A percentile compares a stretch with the other conserved stretches of the same genome.
Evolutionary conservation across 2,113 vertebrate species (phyloP).

Genomic region (Piprites chloris): DNA sequence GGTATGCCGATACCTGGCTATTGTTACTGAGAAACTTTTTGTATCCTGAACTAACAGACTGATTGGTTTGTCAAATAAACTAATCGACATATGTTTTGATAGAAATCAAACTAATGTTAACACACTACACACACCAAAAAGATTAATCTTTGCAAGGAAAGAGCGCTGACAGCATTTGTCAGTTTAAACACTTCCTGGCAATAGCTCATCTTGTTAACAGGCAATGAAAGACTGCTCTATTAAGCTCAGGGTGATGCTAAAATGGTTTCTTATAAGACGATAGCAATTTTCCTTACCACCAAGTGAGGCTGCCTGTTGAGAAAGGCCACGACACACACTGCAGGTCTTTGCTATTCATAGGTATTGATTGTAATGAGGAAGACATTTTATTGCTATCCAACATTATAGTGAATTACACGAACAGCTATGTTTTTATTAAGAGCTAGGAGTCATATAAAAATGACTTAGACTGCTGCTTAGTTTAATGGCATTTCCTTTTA

Average conservation of each 20-base stretch:
- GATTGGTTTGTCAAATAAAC: constrained; percentile 8
- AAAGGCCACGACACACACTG: constrained; percentile 61
- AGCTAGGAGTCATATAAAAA: constrained; percentile 27
- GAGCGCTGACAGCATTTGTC: constrained; percentile 52
- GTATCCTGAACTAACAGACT: not conserved
- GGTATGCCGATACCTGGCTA: not conserved
- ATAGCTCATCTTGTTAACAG: constrained; percentile 70
- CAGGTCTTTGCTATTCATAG: constrained; percentile 74
- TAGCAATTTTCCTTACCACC: constrained; percentile 69
- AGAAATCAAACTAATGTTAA: constrained; percentile 47
- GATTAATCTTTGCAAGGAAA: not conserved
- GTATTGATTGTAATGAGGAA: constrained; percentile 75
- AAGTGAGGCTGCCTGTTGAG: constrained; percentile 67
- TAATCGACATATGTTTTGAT: not conserved
- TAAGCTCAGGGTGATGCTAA: constrained; percentile 55
- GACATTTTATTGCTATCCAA: constrained; percentile 50
- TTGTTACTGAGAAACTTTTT: not conserved
- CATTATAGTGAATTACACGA: not conserved
- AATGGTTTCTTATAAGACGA: constrained; percentile 46
- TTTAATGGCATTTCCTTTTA: constrained; percentile 20
- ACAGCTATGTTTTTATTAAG: constrained; percentile 59
- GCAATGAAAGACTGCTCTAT: constrained; percentile 67
- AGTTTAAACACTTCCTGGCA: constrained; percentile 49
- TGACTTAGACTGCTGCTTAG: constrained; percentile 14
- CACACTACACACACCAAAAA: not conserved